These are phyloP conservation scores for Anarsia innoxiella DNA, from an alignment of 2,888 invertebrate species.

Conservation along the genomic window DNA sequence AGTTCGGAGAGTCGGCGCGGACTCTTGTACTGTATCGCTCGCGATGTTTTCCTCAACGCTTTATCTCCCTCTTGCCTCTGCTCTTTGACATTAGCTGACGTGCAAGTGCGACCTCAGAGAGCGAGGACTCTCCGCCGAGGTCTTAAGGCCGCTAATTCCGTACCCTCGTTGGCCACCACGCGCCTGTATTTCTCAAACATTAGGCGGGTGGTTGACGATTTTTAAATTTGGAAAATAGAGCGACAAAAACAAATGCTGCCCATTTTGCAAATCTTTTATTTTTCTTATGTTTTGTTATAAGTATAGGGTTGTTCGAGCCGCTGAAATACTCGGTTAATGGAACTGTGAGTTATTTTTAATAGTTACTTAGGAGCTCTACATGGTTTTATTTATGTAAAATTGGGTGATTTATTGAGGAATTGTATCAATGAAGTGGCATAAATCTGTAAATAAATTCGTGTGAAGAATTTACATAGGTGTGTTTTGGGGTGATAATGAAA, in stretches of 20 bases:
- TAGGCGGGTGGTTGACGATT: constrained; percentile 58
- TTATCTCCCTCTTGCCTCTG: constrained; percentile 58
- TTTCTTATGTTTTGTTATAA: neutral
- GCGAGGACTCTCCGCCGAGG: constrained; percentile 34
- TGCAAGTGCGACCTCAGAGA: constrained; percentile 35
- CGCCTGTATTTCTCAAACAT: constrained; percentile 61
- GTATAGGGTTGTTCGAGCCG: too few relatives aligned
- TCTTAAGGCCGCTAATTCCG: constrained; percentile 33
- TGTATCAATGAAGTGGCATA: too few relatives aligned
- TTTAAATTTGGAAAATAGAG: constrained; percentile 56
- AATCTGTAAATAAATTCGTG: too few relatives aligned
- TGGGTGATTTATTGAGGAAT: too few relatives aligned
- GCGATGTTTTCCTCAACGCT: constrained; percentile 61
- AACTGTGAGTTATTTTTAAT: too few relatives aligned
- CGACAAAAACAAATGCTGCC: constrained; percentile 29
- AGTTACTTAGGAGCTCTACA: too few relatives aligned
- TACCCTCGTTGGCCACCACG: constrained; percentile 22
- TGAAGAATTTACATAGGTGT: too few relatives aligned
- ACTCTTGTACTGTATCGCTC: constrained; percentile 16
- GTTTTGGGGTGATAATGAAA: constrained; percentile 12
- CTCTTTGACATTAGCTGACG: constrained; percentile 70
- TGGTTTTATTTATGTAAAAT: too few relatives aligned
- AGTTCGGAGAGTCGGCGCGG: constrained; percentile 15
- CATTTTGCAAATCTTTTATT: constrained; percentile 4
- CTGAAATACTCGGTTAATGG: too few relatives aligned